A percentile compares a stretch with the other conserved stretches of the same genome.
phyloP scores from a whole-genome alignment of 2,888 invertebrate genomes.

The Chloroclystis v-ata region DNA sequence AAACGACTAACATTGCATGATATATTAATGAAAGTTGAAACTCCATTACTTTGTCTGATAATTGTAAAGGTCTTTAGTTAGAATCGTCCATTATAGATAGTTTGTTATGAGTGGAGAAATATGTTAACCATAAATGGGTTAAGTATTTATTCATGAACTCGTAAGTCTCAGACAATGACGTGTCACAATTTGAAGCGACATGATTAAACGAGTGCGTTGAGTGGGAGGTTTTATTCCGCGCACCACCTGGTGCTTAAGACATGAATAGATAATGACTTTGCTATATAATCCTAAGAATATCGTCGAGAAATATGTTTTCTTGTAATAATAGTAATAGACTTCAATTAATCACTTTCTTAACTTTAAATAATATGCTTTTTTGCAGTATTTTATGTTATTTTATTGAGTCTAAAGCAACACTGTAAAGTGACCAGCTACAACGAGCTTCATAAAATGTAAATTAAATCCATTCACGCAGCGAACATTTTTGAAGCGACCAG shows the following conservation, averaged over 20 bases:
- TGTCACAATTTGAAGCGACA: background rate
- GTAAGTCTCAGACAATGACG: background rate
- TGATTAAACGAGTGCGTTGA: background rate
- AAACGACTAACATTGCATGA: no score
- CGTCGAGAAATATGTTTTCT: background rate
- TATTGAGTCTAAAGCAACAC: no score
- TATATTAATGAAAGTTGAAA: no score
- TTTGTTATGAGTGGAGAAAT: background rate
- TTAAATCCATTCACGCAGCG: background rate
- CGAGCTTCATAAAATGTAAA: background rate
- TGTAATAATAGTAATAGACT: background rate
- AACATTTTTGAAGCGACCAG: slow-evolving; percentile 4
- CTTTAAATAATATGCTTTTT: background rate
- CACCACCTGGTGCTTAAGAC: background rate
- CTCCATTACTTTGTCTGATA: no score
- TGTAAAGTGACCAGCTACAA: background rate
- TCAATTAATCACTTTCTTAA: no score
- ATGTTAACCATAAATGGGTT: background rate
- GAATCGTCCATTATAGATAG: background rate
- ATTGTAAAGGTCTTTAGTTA: no score
- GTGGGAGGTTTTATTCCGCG: background rate
- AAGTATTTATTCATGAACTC: background rate
- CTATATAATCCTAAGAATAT: background rate
- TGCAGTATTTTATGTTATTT: no score
- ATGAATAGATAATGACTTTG: background rate